Conservation (phyloP, 2,113 vertebrate species). For the Varanus komodoensis region DNA sequence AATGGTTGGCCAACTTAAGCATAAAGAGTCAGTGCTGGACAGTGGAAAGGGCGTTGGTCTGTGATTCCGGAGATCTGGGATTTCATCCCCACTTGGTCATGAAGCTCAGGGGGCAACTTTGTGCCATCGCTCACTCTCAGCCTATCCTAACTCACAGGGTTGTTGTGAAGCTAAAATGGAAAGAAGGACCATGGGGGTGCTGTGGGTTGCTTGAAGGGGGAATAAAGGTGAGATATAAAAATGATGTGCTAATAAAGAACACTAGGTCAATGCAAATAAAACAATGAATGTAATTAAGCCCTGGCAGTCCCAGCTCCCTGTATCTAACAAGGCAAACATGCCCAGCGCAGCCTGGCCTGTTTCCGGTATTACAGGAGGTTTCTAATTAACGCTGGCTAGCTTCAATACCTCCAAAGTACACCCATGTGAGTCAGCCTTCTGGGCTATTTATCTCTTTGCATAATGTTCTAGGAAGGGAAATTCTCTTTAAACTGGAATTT, state of each 20-base stretch:
- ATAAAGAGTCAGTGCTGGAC: too few relatives aligned
- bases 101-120: too few relatives aligned
- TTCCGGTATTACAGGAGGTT: background rate
- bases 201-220: too few relatives aligned
- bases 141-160: too few relatives aligned
- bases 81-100: too few relatives aligned
- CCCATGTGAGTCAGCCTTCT: background rate
- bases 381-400: background rate
- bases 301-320: background rate
- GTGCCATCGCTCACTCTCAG: too few relatives aligned
- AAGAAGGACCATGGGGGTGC: too few relatives aligned
- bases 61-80: too few relatives aligned
- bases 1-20: background rate
- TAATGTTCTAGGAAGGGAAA: slow-evolving; percentile 13
- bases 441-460: slow-evolving; percentile 24
- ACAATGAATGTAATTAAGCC: background rate
- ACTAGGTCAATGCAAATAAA: background rate
- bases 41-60: too few relatives aligned
- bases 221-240: too few relatives aligned
- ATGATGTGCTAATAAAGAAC: background rate
- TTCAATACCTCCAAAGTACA: slow-evolving; percentile 4
- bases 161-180: too few relatives aligned
- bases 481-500: slow-evolving; percentile 27
- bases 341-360: background rate
- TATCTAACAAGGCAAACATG: background rate